phyloP scores from a whole-genome alignment of 2,797 vertebrate species.

The Enteromius anoplus region DNA sequence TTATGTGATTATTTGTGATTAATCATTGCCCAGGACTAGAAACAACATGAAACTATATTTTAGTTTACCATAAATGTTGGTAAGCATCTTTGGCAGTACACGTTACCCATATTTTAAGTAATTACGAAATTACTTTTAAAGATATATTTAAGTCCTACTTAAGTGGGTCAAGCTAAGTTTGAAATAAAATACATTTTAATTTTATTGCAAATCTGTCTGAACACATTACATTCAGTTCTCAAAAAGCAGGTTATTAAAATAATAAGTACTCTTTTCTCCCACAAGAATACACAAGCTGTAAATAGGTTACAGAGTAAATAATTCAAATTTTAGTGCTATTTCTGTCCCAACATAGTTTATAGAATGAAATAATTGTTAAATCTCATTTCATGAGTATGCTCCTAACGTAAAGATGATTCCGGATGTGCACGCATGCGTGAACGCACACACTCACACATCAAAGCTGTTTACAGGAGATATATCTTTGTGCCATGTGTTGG shows the following conservation, averaged over 20 bases:
- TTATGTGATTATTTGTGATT: too few relatives aligned
- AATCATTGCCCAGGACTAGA: too few relatives aligned
- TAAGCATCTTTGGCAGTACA: not conserved
- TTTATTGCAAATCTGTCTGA: not conserved
- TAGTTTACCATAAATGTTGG: not conserved
- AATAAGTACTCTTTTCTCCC: not conserved
- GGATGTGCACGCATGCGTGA: not conserved
- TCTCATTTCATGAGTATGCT: not conserved
- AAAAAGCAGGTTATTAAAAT: not conserved
- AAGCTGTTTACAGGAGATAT: slow-evolving; percentile 51
- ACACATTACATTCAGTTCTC: not conserved
- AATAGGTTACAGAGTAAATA: not conserved
- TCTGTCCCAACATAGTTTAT: not conserved
- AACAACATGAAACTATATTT: not conserved
- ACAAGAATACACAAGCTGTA: not conserved
- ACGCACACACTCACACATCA: slow-evolving; percentile 4
- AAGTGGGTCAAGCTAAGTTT: not conserved
- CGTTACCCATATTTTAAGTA: not conserved
- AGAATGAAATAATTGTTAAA: not conserved
- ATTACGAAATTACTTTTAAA: not conserved
- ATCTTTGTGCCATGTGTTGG: not conserved
- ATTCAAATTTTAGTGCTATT: not conserved
- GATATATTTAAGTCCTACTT: not conserved
- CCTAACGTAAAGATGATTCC: not conserved
- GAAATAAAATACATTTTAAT: not conserved